phyloP scores from a whole-genome alignment of 1,140 invertebrate genomes.

The Magallana ariakensis region DNA sequence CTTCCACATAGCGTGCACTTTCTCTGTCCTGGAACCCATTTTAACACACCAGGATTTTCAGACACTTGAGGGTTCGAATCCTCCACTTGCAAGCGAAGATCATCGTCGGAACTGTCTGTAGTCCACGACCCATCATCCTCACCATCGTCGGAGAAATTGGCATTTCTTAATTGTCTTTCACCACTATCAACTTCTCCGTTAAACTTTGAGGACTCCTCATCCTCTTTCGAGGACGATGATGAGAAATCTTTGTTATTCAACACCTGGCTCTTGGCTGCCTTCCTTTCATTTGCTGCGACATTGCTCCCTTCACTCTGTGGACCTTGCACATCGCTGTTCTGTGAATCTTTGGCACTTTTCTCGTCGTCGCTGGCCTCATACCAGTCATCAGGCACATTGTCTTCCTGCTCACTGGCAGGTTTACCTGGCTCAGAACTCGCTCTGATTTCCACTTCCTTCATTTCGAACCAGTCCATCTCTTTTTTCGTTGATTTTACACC shows the following conservation, averaged over 20 bases:
- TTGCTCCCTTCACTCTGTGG: background rate
- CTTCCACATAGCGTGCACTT: slow-evolving; percentile 54
- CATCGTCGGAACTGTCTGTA: slow-evolving; percentile 34
- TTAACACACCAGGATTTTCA: background rate
- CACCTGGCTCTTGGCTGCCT: background rate
- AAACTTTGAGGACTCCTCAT: background rate
- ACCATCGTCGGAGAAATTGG: background rate
- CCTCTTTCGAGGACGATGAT: background rate
- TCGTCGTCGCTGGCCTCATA: background rate
- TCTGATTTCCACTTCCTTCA: background rate
- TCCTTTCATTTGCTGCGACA: background rate
- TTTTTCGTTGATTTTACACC: background rate
- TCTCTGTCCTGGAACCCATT: slow-evolving; percentile 38
- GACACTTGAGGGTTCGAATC: background rate
- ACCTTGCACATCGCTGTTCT: slow-evolving; percentile 11
- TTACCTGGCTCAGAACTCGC: background rate
- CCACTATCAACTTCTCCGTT: background rate
- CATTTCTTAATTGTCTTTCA: background rate
- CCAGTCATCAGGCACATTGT: background rate
- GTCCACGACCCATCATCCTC: slow-evolving; percentile 19
- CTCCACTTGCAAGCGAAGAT: background rate
- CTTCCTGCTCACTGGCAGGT: background rate
- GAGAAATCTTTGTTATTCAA: background rate
- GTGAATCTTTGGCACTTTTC: slow-evolving; percentile 32
- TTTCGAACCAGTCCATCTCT: slow-evolving; percentile 16